Percentiles rank a stretch among this genome's conserved stretches.
phyloP scores from a whole-genome alignment of 2,888 invertebrate genomes.

The Axea sp. region DNA sequence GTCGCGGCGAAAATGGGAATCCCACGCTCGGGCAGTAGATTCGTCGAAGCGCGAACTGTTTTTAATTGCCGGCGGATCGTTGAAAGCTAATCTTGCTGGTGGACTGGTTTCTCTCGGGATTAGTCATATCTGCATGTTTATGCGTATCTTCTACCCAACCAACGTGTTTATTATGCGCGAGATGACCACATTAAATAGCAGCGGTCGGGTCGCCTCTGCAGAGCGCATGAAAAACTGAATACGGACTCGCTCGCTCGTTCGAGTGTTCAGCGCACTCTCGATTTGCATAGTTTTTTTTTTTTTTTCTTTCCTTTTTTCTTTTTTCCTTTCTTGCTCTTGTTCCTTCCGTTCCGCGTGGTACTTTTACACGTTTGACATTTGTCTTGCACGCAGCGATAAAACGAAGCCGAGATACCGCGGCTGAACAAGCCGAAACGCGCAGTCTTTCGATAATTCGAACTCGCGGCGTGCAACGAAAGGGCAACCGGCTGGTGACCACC shows the following conservation, averaged over 20 bases:
- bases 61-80: constrained; percentile 42
- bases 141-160: constrained; percentile 36
- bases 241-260: constrained; percentile 39
- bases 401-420: no score
- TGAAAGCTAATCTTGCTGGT: constrained; percentile 57
- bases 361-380: constrained; percentile 10
- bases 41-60: constrained; percentile 7
- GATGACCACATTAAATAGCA: constrained; percentile 50
- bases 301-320: no score
- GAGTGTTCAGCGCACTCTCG: constrained; percentile 16
- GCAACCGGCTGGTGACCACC: no score
- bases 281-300: constrained; percentile 31
- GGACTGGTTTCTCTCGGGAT: constrained; percentile 55
- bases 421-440: no score
- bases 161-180: constrained; percentile 59
- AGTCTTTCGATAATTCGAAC: no score
- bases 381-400: constrained; percentile 3
- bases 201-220: constrained; percentile 67
- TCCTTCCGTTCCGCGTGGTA: not conserved
- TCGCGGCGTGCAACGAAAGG: no score
- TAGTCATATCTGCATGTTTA: constrained; percentile 56
- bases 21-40: no score
- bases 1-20: not conserved
- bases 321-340: no score
- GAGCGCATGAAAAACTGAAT: constrained; percentile 56